phyloP scores from a whole-genome alignment of 1,140 invertebrate species.

The Vollenhovia emeryi region DNA sequence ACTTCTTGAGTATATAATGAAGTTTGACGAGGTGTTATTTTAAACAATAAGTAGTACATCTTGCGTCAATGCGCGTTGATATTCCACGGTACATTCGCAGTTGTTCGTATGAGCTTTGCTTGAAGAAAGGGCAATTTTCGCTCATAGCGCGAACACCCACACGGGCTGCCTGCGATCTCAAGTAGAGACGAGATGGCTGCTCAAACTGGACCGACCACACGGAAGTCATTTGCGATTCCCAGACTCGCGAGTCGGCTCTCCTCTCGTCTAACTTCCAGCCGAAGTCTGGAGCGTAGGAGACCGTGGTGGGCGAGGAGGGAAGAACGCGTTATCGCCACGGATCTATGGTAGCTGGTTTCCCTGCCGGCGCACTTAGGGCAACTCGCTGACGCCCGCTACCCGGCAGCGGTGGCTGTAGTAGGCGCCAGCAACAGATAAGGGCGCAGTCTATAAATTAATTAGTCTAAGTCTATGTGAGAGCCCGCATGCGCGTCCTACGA shows the following conservation, averaged over 20 bases:
- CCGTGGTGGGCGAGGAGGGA: slow-evolving; percentile 18
- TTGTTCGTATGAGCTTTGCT: not conserved
- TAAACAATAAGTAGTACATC: not conserved
- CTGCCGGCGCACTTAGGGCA: slow-evolving; percentile 52
- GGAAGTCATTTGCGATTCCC: slow-evolving; percentile 54
- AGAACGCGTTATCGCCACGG: slow-evolving; percentile 35
- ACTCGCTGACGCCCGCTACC: slow-evolving; percentile 54
- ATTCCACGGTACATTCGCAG: not conserved
- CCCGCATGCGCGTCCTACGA: slow-evolving; percentile 64
- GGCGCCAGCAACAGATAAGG: slow-evolving; percentile 77
- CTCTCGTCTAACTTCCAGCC: slow-evolving; percentile 39
- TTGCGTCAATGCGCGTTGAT: not conserved
- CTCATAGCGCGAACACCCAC: not conserved
- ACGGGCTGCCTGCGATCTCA: not conserved
- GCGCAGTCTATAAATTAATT: slow-evolving; percentile 83
- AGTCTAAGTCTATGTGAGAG: slow-evolving; percentile 80
- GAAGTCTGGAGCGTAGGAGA: slow-evolving; percentile 21
- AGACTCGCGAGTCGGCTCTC: slow-evolving; percentile 21
- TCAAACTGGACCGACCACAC: slow-evolving; percentile 31
- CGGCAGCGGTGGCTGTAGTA: slow-evolving; percentile 32
- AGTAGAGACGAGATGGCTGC: slow-evolving; percentile 5
- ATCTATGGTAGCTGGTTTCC: slow-evolving; percentile 49
- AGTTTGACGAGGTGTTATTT: not conserved
- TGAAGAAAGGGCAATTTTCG: not conserved
- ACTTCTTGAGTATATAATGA: not conserved